These are phyloP conservation scores for Neomonachus schauinslandi DNA, from an alignment of 2,113 vertebrate genomes.

Conservation along the genomic window DNA sequence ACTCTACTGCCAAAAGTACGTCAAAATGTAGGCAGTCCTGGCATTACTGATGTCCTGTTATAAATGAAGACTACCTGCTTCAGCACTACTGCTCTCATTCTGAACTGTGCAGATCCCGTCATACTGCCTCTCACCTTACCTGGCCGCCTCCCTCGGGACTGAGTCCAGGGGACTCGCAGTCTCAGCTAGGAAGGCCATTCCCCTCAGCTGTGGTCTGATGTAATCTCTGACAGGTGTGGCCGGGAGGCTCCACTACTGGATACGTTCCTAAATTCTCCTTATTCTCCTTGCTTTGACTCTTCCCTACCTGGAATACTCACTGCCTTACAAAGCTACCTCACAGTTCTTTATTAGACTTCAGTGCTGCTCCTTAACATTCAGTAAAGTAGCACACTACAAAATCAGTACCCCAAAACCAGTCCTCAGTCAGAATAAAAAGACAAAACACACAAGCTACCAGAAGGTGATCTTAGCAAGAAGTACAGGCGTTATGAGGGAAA, in stretches of 20 bases:
- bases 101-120: background rate
- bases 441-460: background rate
- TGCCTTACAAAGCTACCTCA: background rate
- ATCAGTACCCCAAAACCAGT: background rate
- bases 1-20: background rate
- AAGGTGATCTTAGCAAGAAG: background rate
- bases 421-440: background rate
- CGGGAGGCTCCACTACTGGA: background rate
- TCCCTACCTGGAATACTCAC: background rate
- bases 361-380: background rate
- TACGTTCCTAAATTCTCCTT: background rate
- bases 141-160: background rate
- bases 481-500: background rate
- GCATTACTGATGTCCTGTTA: background rate
- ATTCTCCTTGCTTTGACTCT: background rate
- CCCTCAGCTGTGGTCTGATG: background rate
- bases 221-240: background rate
- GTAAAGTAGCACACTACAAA: background rate
- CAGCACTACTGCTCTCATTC: background rate
- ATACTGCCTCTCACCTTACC: background rate
- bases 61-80: background rate
- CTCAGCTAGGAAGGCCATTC: background rate
- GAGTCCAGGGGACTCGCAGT: background rate
- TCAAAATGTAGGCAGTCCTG: background rate
- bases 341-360: background rate